phyloP scores from a whole-genome alignment of 2,888 invertebrate genomes.

The Gonocerus acuteangulatus region DNA sequence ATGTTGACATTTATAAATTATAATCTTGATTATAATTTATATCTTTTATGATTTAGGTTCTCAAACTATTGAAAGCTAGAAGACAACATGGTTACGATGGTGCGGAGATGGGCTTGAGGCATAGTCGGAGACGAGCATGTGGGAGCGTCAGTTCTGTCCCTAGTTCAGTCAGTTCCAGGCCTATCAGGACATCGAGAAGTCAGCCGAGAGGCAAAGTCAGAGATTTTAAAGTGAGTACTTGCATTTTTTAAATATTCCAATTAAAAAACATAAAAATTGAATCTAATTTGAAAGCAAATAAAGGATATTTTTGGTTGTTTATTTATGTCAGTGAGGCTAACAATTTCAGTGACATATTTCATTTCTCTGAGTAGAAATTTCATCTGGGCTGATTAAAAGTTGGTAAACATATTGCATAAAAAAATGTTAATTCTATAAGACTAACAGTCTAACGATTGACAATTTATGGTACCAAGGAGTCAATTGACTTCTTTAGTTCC shows the following conservation, averaged over 20 bases:
- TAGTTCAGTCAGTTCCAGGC: conserved; percentile 71
- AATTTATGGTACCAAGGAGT: no score
- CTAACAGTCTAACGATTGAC: no score
- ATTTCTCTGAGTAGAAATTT: no score
- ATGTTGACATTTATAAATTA: no score
- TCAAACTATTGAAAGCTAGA: conserved; percentile 56
- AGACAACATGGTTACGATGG: conserved; percentile 35
- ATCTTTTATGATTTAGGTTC: conserved; percentile 46
- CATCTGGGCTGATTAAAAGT: no score
- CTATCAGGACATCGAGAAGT: conserved; percentile 47
- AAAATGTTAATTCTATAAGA: no score
- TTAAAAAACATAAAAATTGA: not conserved
- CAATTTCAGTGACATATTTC: no score
- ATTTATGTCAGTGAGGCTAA: no score
- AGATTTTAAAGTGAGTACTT: conserved; percentile 27
- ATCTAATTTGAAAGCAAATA: not conserved
- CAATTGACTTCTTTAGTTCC: no score
- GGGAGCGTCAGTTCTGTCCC: conserved; percentile 78
- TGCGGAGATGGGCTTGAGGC: conserved; percentile 46
- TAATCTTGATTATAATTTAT: no score
- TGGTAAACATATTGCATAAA: no score
- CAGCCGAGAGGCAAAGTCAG: conserved; percentile 31
- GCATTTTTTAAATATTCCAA: not conserved
- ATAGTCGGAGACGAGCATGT: conserved; percentile 53
- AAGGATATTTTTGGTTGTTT: no score